Conservation (phyloP, 2,797 vertebrate species). For the Peromyscus attwateri region DNA sequence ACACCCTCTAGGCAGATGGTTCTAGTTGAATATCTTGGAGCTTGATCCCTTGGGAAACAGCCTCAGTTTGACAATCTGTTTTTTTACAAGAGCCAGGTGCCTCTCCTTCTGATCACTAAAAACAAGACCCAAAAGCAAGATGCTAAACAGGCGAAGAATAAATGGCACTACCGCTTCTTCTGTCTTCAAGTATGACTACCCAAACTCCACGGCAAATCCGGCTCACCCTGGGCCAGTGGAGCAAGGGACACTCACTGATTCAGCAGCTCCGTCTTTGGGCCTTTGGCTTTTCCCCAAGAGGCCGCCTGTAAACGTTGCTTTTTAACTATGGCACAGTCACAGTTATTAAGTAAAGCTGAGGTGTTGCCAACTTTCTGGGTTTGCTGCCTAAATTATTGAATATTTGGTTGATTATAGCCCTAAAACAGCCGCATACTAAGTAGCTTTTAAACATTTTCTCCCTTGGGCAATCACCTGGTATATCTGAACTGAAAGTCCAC, state of each 20-base stretch:
- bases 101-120: neutral
- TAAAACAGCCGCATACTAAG: constrained; percentile 78
- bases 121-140: neutral
- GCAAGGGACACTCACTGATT: constrained; percentile 23
- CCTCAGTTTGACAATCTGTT: constrained; percentile 34
- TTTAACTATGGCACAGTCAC: constrained; percentile 70
- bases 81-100: constrained; percentile 1
- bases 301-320: constrained; percentile 37
- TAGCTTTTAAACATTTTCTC: constrained; percentile 79
- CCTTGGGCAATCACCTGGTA: constrained; percentile 78
- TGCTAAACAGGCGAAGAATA: neutral
- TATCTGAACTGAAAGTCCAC: constrained; percentile 72
- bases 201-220: neutral
- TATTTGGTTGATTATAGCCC: constrained; percentile 79
- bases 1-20: constrained; percentile 20
- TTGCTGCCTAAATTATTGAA: constrained; percentile 77
- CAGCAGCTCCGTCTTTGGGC: constrained; percentile 25
- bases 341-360: constrained; percentile 72
- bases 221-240: neutral
- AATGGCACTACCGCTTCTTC: neutral
- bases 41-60: neutral
- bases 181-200: neutral
- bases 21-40: constrained; percentile 27
- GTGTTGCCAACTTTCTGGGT: constrained; percentile 79
- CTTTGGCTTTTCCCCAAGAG: constrained; percentile 65